These are phyloP conservation scores for Pantelozetes paolii DNA, from an alignment of 2,888 invertebrate species.

Conservation along the genomic window DNA sequence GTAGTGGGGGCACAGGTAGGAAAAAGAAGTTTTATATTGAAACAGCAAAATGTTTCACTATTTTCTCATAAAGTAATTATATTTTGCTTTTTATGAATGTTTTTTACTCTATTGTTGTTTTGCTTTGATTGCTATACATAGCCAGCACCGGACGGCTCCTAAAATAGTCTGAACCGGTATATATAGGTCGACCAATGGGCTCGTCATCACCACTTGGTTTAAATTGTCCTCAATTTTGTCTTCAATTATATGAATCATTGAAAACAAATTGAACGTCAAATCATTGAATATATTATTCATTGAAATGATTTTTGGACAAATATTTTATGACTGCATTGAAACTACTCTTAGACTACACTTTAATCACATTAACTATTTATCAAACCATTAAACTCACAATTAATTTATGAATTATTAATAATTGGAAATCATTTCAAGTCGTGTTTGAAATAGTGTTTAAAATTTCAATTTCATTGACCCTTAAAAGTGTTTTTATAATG, in stretches of 20 bases:
- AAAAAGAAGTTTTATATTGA: not conserved
- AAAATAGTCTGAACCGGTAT: not conserved
- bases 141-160: not conserved
- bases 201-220: conserved; percentile 18
- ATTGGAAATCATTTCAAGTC: not conserved
- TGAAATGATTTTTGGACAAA: not conserved
- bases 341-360: not conserved
- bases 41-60: not conserved
- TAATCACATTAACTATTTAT: not conserved
- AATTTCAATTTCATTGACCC: conserved; percentile 5
- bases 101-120: conserved; percentile 10
- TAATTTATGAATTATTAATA: too few relatives aligned
- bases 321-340: not conserved
- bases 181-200: conserved; percentile 20
- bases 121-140: not conserved
- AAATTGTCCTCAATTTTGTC: conserved; percentile 24
- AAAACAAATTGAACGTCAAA: not conserved
- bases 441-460: not conserved
- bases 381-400: too few relatives aligned
- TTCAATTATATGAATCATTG: not conserved
- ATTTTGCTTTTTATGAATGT: not conserved
- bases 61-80: not conserved
- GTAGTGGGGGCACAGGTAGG: not conserved
- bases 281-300: not conserved
- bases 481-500: not conserved